These are phyloP conservation scores for Catagonus wagneri DNA, from an alignment of 2,113 vertebrate genomes.

Conservation along the genomic window DNA sequence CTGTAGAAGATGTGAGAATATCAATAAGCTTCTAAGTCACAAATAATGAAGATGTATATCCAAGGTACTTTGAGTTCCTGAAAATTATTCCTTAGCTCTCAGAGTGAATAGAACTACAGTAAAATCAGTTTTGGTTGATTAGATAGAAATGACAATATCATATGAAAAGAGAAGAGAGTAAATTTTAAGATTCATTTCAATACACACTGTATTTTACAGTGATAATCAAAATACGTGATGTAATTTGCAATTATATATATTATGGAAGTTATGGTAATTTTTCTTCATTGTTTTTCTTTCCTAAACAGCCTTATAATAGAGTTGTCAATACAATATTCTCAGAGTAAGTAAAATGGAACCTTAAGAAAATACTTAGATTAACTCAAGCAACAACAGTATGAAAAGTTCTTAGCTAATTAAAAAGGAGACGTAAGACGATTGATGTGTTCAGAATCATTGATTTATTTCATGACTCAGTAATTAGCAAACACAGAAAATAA, in stretches of 20 bases:
- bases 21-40: neutral
- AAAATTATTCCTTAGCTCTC: conserved; percentile 28
- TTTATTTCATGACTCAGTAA: conserved; percentile 22
- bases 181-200: neutral
- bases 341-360: neutral
- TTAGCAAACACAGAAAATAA: neutral
- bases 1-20: neutral
- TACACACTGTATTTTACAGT: neutral
- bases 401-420: neutral
- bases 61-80: neutral
- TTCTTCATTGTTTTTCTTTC: neutral
- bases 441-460: neutral
- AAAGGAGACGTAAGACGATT: neutral
- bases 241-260: neutral
- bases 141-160: neutral
- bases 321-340: neutral
- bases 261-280: neutral
- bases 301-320: neutral
- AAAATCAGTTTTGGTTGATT: neutral
- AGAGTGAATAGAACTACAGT: neutral
- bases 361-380: neutral
- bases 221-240: neutral
- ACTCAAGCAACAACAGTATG: neutral
- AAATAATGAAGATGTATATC: conserved; percentile 13
- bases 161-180: neutral